Evolutionary conservation across 2,888 invertebrate species (phyloP).

Genomic region (Steinernema carpocapsae): DNA sequence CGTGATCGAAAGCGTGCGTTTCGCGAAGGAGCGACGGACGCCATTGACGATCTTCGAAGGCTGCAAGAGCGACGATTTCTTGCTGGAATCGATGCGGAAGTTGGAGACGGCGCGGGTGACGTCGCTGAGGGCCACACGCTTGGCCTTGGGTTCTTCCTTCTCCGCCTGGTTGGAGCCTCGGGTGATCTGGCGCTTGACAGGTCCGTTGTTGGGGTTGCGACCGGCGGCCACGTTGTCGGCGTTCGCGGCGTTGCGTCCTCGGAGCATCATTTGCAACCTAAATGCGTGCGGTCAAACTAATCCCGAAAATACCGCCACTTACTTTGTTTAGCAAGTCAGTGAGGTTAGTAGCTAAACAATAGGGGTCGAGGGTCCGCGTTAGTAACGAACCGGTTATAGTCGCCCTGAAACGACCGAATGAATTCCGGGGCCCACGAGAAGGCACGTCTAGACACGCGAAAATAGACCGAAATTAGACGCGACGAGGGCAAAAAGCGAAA

Average conservation of each 20-base stretch:
- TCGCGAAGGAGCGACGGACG: neutral
- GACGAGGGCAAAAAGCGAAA: no score
- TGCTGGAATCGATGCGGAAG: slow-evolving; percentile 22
- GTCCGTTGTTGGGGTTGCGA: neutral
- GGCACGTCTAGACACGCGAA: no score
- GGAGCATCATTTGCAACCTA: neutral
- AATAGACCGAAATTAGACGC: no score
- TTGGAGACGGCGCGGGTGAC: slow-evolving; percentile 31
- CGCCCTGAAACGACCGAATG: neutral
- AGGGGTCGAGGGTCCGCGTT: neutral
- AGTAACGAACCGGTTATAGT: neutral
- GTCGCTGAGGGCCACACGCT: slow-evolving; percentile 36
- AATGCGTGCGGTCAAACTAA: no score
- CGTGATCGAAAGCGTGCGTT: neutral
- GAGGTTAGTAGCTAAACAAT: neutral
- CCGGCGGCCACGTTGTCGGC: slow-evolving; percentile 23
- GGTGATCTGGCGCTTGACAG: slow-evolving; percentile 6
- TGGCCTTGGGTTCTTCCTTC: slow-evolving; percentile 41
- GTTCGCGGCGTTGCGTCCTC: slow-evolving; percentile 18
- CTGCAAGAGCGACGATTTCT: slow-evolving; percentile 19
- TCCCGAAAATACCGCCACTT: neutral
- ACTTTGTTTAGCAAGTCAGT: neutral
- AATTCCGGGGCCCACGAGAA: no score
- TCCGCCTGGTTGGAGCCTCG: slow-evolving; percentile 11
- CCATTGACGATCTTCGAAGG: neutral